Evolutionary conservation across 1,140 invertebrate genomes (phyloP).

Genomic region (Drosophila miranda): DNA sequence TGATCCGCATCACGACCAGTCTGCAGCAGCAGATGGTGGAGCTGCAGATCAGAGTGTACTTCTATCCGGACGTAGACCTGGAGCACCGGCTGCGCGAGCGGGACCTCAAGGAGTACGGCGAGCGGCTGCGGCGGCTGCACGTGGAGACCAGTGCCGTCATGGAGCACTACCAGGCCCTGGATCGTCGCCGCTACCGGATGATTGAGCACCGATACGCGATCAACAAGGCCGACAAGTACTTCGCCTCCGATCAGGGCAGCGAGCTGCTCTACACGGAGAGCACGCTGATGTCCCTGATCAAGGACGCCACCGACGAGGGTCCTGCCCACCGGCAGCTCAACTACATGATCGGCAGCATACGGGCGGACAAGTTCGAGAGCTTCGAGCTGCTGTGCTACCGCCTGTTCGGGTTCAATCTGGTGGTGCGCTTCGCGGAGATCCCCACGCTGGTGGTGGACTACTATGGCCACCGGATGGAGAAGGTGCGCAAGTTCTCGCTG

Average conservation of each 20-base stretch:
- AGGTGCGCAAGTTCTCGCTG: conserved; percentile 49
- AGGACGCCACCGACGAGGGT: conserved; percentile 26
- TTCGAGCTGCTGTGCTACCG: conserved; percentile 68
- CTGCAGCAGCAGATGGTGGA: conserved; percentile 98
- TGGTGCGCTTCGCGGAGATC: conserved; percentile 46
- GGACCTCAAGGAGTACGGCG: conserved; percentile 97
- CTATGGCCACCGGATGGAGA: neutral
- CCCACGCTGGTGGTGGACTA: neutral
- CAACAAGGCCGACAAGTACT: conserved; percentile 31
- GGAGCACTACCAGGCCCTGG: conserved; percentile 96
- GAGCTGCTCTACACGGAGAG: conserved; percentile 97
- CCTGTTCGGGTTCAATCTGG: conserved; percentile 56
- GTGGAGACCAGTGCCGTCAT: conserved; percentile 95
- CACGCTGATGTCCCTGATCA: conserved; percentile 90
- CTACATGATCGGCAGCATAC: conserved; percentile 92
- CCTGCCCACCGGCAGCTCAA: conserved; percentile 30
- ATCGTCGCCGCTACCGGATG: conserved; percentile 75
- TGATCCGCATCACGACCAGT: conserved; percentile 95
- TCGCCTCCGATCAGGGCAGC: conserved; percentile 34
- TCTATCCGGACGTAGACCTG: conserved; percentile 86
- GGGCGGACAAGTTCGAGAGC: conserved; percentile 88
- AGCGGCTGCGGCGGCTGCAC: conserved; percentile 87
- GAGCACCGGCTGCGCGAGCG: conserved; percentile 96
- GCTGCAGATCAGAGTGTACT: conserved; percentile 95
- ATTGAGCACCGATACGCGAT: conserved; percentile 57